Base-by-base conservation (phyloP, 1,140 invertebrate species). In the Lepidurus packardi region DNA sequence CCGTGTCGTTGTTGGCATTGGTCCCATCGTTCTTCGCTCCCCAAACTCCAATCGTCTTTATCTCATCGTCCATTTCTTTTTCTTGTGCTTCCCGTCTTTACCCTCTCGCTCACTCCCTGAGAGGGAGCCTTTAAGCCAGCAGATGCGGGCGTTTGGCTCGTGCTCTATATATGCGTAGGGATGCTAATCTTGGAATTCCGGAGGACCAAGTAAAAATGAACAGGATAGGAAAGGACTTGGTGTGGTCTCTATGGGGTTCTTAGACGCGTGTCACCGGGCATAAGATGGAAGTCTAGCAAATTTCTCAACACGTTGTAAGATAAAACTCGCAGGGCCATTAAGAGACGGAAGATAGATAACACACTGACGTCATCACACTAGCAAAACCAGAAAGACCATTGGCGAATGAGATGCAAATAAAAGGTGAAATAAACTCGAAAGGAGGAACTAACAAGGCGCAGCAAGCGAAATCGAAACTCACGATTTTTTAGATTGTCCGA, bases 101-200 rank as follows among this genome's bases (percentile, higher is more conserved):
- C 53, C 13, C 21, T 13, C 53, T 65, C 53, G 21, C 53, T 65
- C 21, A n/a, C 53, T 65, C 8, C 16, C 53, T 65, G 53, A 65
- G 21, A 34, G 3, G 53, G 53, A 7, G 53, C 53, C 53, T 65
- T n/a, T 65, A 65, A 7, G 13, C 53, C 53, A 65, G 21, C 53
- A 65, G 1, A 65, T 65, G 53, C 53, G 53, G 53, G 53, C 53
- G 53, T 65, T 65, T 65, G 53, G 16, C 53, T 65, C 53, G 53
- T 65, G 53, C 53, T 65, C 21, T 65, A 65, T 65, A 65, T 65
- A 65, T 21, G 13, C 53, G 53, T 65, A 65, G 10, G 13, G 53
- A 65, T 65, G 53, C 53, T 65, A 65, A 65, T 65, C 53, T 65
- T 65, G 53, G 53, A 65, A 65, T 65, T 65, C 53, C 53, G 53